These are phyloP conservation scores for Oscheius sp. DNA, from an alignment of 2,888 invertebrate species.

Conservation along the genomic window DNA sequence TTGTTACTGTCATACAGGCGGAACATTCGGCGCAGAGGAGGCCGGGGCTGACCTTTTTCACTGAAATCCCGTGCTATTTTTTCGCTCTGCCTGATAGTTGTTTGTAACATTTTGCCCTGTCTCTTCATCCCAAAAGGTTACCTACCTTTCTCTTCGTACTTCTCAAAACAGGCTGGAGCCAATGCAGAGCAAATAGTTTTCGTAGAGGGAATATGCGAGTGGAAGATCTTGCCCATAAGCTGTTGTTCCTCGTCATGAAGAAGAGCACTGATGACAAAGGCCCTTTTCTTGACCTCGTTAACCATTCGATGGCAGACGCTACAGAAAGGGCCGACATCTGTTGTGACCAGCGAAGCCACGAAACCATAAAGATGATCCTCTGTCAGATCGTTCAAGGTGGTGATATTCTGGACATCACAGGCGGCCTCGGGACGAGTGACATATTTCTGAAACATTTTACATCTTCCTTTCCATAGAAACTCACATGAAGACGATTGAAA, in stretches of 20 bases:
- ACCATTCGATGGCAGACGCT: conserved; percentile 51
- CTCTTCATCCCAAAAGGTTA: background rate
- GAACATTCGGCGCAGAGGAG: conserved; percentile 53
- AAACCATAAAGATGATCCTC: conserved; percentile 56
- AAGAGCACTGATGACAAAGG: conserved; percentile 39
- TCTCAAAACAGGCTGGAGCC: conserved; percentile 55
- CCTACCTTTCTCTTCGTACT: conserved; percentile 46
- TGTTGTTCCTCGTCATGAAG: conserved; percentile 48
- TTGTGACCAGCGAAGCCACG: conserved; percentile 47
- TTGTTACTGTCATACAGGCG: conserved; percentile 55
- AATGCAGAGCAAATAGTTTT: conserved; percentile 48
- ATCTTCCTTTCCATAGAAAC: background rate
- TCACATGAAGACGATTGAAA: conserved; percentile 16
- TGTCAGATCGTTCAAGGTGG: conserved; percentile 49
- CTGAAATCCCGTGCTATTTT: conserved; percentile 34
- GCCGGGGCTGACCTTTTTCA: conserved; percentile 44
- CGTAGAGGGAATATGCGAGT: conserved; percentile 49
- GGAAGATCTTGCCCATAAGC: conserved; percentile 39
- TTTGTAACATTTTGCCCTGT: too few species aligned
- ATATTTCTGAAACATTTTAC: conserved; percentile 20
- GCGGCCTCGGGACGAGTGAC: conserved; percentile 7
- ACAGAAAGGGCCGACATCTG: conserved; percentile 57
- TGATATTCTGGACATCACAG: conserved; percentile 33
- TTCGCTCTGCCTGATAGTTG: too few species aligned
- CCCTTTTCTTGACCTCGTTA: conserved; percentile 40